Evolutionary conservation across 2,888 invertebrate genomes (phyloP), one percentile per base, ranked within the genome.

Genomic region (Melieria omissa): DNA sequence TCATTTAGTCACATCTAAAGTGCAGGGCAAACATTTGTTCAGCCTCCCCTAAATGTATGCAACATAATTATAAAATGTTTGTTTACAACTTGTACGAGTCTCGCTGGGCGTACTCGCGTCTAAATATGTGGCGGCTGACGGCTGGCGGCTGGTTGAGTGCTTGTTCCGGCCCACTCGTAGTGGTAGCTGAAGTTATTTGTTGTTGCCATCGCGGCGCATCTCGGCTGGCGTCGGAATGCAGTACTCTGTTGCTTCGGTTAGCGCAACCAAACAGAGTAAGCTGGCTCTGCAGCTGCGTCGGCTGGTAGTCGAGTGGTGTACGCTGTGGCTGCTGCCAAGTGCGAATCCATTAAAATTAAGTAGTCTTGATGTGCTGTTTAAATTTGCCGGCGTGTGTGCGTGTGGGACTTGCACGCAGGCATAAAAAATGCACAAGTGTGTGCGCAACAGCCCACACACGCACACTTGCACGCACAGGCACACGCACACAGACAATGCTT

Each of bases 41-140:
- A 58, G 58, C 71, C 73, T 47, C 57, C 58, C 46, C 64, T 60
- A 57, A 29, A 69, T 69, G 68, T 65, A 65, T 71, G 71, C 73
- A 74, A 71, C 73, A 74, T 71, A 74, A 74, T 74, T 74, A 68
- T 65, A 71, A 69, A 74, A 71, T 71, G 71, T 69, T 70, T 73
- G 62, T 60, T 60, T 65, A 60, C 68, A 68, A 52, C 42, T 60
- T 49, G 45, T 60, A 54, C 52, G 16, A 61, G 60, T 49, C 65
- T 58, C 44, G 52, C 52, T 42, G 16, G 52, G 10, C 12, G 58
- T 3, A 58, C 41, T 4, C n/a, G 60, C 42, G 10, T 41, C 41
- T 60, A 61, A 46, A 60, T 47, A 44, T 60, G 52, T 52, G 14
- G 52, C 14, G 14, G 52, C 14, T 29, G 14, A 8, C 14, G 14